Evolutionary conservation across 2,888 invertebrate species (phyloP), one percentile per base, ranked within the genome.

Genomic region (Caenorhabditis zanzibari): DNA sequence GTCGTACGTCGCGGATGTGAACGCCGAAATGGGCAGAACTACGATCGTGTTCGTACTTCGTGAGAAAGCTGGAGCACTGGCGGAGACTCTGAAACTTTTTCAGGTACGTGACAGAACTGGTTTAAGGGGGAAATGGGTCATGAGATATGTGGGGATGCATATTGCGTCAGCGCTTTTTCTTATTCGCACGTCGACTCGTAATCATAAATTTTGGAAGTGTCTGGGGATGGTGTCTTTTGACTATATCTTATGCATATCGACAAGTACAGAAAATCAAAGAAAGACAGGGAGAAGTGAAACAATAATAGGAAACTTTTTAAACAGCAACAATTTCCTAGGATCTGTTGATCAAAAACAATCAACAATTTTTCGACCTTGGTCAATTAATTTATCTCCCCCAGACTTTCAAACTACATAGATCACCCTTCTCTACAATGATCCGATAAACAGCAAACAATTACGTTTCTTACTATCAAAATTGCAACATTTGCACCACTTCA

Each of bases 21-120:
- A 85, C 49, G 85, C 85, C 24, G 89, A 88, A 47, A 85, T 88
- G 14, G 90, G 90, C 10, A 90, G 89, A 32, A 92, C 91, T 0
- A 96, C 95, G 92, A 93, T 97, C 28, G 95, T 97, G 38, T 97
- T 97, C 93, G 96, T 97, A 0, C 95, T 97, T 0, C 95, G 95
- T 73, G 95, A 95, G 81, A 95, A 95, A 92, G 95, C 96, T 2
- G 99, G 99, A 1, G 95, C 96, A 1, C 94, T 99, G 69, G 97
- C 97, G 1, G 95, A 95, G 91, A 96, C 96, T 77, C 94, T 99
- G 81, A 95, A 95, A 92, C 95, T 97, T 28, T 98, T 99, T 93
- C 95, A 96, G 93, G 95, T 95, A 91, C 19, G 79, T 41, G 26
- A 28, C 2, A 44, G 14, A 47, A 41, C 28, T 63, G 38, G 44